Evolutionary conservation across 1,140 invertebrate species (phyloP).

Genomic region (Drosophila chauvacae): DNA sequence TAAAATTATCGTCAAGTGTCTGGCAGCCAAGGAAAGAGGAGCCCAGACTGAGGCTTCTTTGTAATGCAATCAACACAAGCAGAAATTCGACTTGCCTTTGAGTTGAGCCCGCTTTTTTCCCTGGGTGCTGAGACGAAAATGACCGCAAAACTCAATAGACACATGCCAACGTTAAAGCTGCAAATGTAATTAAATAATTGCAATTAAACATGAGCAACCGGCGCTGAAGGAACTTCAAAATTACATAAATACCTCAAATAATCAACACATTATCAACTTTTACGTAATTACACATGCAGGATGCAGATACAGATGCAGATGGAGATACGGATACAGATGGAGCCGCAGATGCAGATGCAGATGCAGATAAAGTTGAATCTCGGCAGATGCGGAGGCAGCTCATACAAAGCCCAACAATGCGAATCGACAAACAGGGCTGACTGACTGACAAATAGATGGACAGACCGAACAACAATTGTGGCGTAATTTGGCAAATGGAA

Average conservation of each 20-base stretch:
- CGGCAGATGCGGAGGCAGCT: slow-evolving; percentile 12
- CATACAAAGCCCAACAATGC: slow-evolving; percentile 32
- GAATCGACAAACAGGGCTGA: slow-evolving; percentile 24
- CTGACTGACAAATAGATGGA: slow-evolving; percentile 29
- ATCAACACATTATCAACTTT: slow-evolving; percentile 80
- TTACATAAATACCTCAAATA: slow-evolving; percentile 75
- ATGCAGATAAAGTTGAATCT: slow-evolving; percentile 39
- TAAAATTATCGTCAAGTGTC: slow-evolving; percentile 40
- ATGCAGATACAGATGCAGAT: slow-evolving; percentile 26
- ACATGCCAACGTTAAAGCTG: slow-evolving; percentile 51
- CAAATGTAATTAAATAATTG: slow-evolving; percentile 77
- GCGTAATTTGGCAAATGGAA: slow-evolving; percentile 71
- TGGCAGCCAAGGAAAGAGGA: not conserved
- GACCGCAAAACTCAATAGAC: slow-evolving; percentile 49
- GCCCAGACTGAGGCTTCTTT: slow-evolving; percentile 17
- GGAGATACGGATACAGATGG: slow-evolving; percentile 21
- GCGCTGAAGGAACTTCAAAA: slow-evolving; percentile 37
- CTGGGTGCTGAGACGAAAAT: slow-evolving; percentile 5
- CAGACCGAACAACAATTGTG: slow-evolving; percentile 46
- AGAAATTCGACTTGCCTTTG: slow-evolving; percentile 31
- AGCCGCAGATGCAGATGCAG: slow-evolving; percentile 22
- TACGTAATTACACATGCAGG: slow-evolving; percentile 71
- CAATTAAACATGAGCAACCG: slow-evolving; percentile 44
- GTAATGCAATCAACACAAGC: slow-evolving; percentile 50
- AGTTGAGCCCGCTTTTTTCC: slow-evolving; percentile 12